These are phyloP conservation scores for Acanthopleura granulata DNA, from an alignment of 2,888 invertebrate species.

Conservation along the genomic window DNA sequence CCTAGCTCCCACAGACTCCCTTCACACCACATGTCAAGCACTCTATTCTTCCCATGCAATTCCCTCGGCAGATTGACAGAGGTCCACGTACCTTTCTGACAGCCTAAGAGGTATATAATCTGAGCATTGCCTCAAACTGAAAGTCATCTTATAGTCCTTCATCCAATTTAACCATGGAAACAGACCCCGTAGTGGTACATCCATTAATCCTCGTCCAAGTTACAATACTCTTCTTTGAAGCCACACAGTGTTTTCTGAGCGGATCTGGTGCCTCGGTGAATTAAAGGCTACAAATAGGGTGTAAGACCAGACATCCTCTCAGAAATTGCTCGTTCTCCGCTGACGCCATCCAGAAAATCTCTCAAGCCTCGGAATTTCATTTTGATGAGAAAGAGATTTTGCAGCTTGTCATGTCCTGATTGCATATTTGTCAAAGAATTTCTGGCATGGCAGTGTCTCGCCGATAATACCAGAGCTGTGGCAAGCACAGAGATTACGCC, in stretches of 20 bases:
- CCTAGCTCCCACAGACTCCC: no score
- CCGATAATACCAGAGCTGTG: no score
- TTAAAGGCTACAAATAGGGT: slow-evolving; percentile 6
- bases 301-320: background rate
- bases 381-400: slow-evolving; percentile 8
- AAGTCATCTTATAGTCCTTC: slow-evolving; percentile 7
- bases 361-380: background rate
- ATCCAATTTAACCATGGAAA: slow-evolving; percentile 17
- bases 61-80: no score
- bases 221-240: background rate
- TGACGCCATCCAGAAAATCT: background rate
- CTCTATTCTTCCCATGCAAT: no score
- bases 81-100: no score
- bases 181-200: background rate
- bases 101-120: no score
- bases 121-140: background rate
- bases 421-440: slow-evolving; percentile 16
- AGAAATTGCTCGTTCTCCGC: slow-evolving; percentile 1
- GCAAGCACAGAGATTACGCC: background rate
- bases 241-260: no score
- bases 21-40: no score
- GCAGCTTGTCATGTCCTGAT: slow-evolving; percentile 15
- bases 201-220: slow-evolving; percentile 1
- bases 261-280: background rate
- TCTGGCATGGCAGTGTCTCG: background rate